Conservation (phyloP, 2,797 vertebrate species). For the Trematomus bernacchii region DNA sequence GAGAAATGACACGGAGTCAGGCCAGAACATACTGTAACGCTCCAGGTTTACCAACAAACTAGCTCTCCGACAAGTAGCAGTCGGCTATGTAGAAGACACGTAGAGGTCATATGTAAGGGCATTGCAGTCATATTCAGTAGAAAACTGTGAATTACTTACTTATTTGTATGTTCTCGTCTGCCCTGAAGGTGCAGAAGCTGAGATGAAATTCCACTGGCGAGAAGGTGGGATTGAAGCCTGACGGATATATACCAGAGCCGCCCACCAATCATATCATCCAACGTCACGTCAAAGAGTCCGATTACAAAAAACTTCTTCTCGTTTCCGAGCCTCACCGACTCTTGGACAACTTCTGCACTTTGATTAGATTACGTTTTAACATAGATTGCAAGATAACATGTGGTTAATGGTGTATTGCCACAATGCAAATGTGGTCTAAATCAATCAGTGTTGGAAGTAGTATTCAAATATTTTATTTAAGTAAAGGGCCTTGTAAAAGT, state of each 20-base stretch:
- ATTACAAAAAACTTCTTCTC: slow-evolving; percentile 69
- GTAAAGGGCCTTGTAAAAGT: no score
- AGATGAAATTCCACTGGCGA: slow-evolving; percentile 90
- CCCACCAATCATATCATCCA: slow-evolving; percentile 79
- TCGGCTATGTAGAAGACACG: accelerated
- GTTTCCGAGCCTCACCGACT: background rate
- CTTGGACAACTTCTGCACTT: slow-evolving; percentile 16
- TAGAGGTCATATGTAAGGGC: accelerated
- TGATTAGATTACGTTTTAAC: background rate
- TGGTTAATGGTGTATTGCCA: background rate
- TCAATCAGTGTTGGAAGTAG: background rate
- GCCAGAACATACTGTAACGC: slow-evolving; percentile 69
- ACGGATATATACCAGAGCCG: slow-evolving; percentile 80
- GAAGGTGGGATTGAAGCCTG: slow-evolving; percentile 80
- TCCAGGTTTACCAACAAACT: background rate
- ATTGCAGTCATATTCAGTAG: accelerated
- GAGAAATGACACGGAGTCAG: slow-evolving; percentile 83
- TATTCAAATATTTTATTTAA: no score
- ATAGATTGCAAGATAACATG: background rate
- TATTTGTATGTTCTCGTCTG: slow-evolving; percentile 87
- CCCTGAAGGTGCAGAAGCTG: slow-evolving; percentile 90
- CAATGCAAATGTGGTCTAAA: background rate
- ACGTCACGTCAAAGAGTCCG: slow-evolving; percentile 79
- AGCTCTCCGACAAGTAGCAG: slow-evolving; percentile 6
- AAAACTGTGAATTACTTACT: slow-evolving; percentile 79